Evolutionary conservation across 2,797 vertebrate genomes (phyloP), one percentile per base, ranked within the genome.

Genomic region (Gambusia yucatana): DNA sequence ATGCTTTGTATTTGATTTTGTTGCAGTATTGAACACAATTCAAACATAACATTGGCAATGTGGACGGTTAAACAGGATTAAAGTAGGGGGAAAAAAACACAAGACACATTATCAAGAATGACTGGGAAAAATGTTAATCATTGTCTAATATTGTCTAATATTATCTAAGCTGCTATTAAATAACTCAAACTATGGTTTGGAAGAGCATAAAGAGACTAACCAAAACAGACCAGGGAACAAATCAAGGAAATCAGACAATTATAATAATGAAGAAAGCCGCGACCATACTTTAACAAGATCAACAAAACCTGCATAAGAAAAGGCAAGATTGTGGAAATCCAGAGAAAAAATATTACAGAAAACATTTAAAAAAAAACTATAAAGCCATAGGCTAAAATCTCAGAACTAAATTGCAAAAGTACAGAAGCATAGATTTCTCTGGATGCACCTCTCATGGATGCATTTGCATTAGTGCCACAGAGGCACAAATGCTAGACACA

Each of bases 381-480:
- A n/a, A n/a, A 43, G 10, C 10, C 1, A 70, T 44, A n/a, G 25
- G 0, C 5, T 25, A 69, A 69, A 69, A 70, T 44, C 41, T 25
- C 41, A 69, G 22, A 16, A n/a, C 41, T 25, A n/a, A n/a, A 11
- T 33, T 61, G 44, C 6, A n/a, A 47, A 73, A 50, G 57, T 44
- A n/a, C 7, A 44, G 52, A 7, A 43, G 50, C 50, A 36, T 55
- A 74, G 63, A 86, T 81, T 6, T 50, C 76, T 76, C 33, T 78
- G 81, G 65, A 77, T 71, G 72, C 78, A 77, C 77, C 83, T 79
- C 71, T 82, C 65, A 57, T 83, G 73, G 76, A 73, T 76, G 84
- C 72, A 88, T 94, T 92, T 89, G 83, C 87, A 88, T 93, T 89
- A 88, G 80, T 86, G 87, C 86, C 88, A 88, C 73, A 72, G 89